These are phyloP conservation scores for Malacosoma neustria DNA, from an alignment of 2,888 invertebrate genomes.

Conservation along the genomic window DNA sequence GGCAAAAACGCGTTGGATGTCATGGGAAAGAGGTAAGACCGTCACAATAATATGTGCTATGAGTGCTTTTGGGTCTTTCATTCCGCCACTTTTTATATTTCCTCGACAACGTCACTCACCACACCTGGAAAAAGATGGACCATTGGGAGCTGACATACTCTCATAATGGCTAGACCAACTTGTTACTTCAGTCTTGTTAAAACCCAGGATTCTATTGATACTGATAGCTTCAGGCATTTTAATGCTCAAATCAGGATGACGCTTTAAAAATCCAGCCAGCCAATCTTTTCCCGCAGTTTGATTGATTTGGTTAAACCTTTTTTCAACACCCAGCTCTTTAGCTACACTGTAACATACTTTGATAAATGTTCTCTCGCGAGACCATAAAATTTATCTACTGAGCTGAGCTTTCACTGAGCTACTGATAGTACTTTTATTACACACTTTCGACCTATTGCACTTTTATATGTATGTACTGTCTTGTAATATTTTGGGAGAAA, in stretches of 20 bases:
- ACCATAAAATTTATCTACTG: background rate
- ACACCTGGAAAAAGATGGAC: too few relatives aligned
- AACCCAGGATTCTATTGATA: background rate
- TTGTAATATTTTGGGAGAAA: too few relatives aligned
- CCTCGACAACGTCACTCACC: background rate
- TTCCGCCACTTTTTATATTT: background rate
- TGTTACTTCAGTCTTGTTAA: slow-evolving; percentile 1
- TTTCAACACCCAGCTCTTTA: slow-evolving; percentile 1
- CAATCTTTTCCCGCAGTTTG: slow-evolving; percentile 9
- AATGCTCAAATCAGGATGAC: slow-evolving; percentile 17
- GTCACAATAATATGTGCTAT: slow-evolving; percentile 2
- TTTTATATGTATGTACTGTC: too few relatives aligned
- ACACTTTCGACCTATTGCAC: too few relatives aligned
- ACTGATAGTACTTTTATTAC: too few relatives aligned
- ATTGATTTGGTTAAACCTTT: slow-evolving; percentile 3
- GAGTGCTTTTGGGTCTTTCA: background rate
- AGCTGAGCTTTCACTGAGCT: too few relatives aligned
- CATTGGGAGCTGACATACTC: background rate
- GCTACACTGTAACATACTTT: background rate
- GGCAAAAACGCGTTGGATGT: slow-evolving; percentile 3
- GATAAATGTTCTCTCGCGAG: background rate
- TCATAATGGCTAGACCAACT: background rate
- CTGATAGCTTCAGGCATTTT: slow-evolving; percentile 13
- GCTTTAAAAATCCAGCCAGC: slow-evolving; percentile 13
- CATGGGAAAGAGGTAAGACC: slow-evolving; percentile 2